phyloP scores from a whole-genome alignment of 2,113 vertebrate species.

The Hippocampus mohnikei region DNA sequence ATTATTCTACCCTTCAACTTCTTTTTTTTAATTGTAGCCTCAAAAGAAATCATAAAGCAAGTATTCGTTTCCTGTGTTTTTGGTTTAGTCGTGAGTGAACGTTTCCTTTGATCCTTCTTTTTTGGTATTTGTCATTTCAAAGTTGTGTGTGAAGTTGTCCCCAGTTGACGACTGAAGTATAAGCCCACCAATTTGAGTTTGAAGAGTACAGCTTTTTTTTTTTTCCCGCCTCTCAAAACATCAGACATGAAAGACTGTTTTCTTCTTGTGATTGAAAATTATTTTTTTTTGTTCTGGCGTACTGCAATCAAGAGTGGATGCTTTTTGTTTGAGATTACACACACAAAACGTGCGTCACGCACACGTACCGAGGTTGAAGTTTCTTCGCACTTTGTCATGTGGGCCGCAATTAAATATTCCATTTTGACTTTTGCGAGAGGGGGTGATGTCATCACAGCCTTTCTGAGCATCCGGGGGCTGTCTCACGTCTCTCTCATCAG shows the following conservation, averaged over 20 bases:
- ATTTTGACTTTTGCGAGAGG: slow-evolving; percentile 44
- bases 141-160: slow-evolving; percentile 40
- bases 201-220: slow-evolving; percentile 46
- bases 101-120: slow-evolving; percentile 12
- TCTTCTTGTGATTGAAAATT: slow-evolving; percentile 49
- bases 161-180: slow-evolving; percentile 21
- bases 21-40: slow-evolving; percentile 9
- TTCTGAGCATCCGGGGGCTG: slow-evolving; percentile 21
- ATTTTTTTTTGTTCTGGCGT: slow-evolving; percentile 57
- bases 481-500: slow-evolving; percentile 33
- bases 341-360: slow-evolving; percentile 9
- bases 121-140: slow-evolving; percentile 23
- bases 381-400: slow-evolving; percentile 54
- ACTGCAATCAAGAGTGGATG: slow-evolving; percentile 57
- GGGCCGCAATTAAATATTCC: slow-evolving; percentile 55
- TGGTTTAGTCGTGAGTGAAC: slow-evolving; percentile 36
- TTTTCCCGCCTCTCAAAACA: slow-evolving; percentile 58
- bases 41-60: slow-evolving; percentile 32
- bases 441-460: slow-evolving; percentile 52
- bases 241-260: slow-evolving; percentile 62
- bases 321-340: slow-evolving; percentile 42
- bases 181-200: slow-evolving; percentile 45
- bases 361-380: slow-evolving; percentile 31
- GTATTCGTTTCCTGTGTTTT: slow-evolving; percentile 19
- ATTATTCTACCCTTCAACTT: slow-evolving; percentile 9